phyloP scores from a whole-genome alignment of 2,797 vertebrate genomes.

The Apogon talboti region DNA sequence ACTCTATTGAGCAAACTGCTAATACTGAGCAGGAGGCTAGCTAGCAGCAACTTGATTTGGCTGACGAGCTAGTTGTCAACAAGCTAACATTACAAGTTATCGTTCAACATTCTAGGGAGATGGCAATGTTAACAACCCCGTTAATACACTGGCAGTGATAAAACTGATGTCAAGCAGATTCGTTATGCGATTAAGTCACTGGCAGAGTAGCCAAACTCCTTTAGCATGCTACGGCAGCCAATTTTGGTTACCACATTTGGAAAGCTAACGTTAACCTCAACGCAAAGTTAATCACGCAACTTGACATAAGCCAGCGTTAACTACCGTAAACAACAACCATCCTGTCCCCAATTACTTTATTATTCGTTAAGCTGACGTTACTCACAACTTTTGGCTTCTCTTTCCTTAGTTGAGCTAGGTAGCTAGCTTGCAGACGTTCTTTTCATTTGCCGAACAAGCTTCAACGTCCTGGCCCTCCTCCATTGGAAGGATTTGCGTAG shows the following conservation, averaged over 20 bases:
- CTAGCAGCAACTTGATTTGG: conserved; percentile 50
- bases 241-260: conserved; percentile 36
- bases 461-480: conserved; percentile 76
- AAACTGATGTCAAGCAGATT: conserved; percentile 23
- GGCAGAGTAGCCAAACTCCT: conserved; percentile 67
- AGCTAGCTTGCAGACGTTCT: conserved; percentile 73
- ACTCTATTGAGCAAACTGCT: conserved; percentile 49
- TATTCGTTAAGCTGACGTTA: conserved; percentile 42
- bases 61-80: conserved; percentile 48
- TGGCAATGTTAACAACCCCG: not conserved
- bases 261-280: conserved; percentile 56
- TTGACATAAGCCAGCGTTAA: conserved; percentile 42
- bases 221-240: conserved; percentile 69
- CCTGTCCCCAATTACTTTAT: conserved; percentile 16
- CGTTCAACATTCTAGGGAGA: not conserved
- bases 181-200: conserved; percentile 50
- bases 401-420: conserved; percentile 64
- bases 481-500: conserved; percentile 78
- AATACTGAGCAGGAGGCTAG: conserved; percentile 55
- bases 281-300: conserved; percentile 71
- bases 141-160: not conserved
- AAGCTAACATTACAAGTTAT: conserved; percentile 27
- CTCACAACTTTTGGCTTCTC: conserved; percentile 76
- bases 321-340: conserved; percentile 14
- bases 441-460: conserved; percentile 75